A percentile compares a stretch with the other conserved stretches of the same genome.
phyloP scores from a whole-genome alignment of 2,888 invertebrate species.

The Phlogophora meticulosa region DNA sequence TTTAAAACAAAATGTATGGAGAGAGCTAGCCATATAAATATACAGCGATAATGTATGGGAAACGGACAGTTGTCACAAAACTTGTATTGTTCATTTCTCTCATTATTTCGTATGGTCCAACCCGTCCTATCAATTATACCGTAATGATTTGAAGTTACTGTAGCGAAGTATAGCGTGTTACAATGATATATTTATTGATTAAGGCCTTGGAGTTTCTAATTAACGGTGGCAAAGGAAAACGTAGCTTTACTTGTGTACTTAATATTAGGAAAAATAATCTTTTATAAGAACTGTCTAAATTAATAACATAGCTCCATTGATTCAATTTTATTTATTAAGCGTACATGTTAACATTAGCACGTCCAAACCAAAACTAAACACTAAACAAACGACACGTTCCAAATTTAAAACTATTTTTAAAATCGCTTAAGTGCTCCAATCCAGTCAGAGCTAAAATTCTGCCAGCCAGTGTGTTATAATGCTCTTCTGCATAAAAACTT shows the following conservation, averaged over 20 bases:
- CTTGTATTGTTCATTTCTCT: slow-evolving; percentile 47
- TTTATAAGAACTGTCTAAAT: too few species aligned
- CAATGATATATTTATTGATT: slow-evolving; percentile 48
- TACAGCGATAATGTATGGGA: slow-evolving; percentile 32
- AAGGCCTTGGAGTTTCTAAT: slow-evolving; percentile 25
- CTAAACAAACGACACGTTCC: too few species aligned
- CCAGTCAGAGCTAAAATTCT: too few species aligned
- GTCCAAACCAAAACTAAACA: too few species aligned
- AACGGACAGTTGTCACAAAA: slow-evolving; percentile 39
- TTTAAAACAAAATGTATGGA: slow-evolving; percentile 41
- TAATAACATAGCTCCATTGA: too few species aligned
- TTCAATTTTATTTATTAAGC: too few species aligned
- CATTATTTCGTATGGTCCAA: slow-evolving; percentile 43
- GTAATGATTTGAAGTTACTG: slow-evolving; percentile 29
- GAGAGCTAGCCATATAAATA: slow-evolving; percentile 19
- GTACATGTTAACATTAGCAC: too few species aligned
- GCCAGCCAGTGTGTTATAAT: too few species aligned
- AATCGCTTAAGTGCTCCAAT: too few species aligned
- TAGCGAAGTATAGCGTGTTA: neutral
- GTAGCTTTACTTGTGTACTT: neutral
- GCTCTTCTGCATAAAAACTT: too few species aligned
- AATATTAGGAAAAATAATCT: neutral
- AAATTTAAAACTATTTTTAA: too few species aligned
- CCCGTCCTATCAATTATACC: slow-evolving; percentile 36
- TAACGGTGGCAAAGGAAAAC: neutral